Base-by-base conservation (phyloP, 2,113 vertebrate species). In the Marcusenius ussheri region DNA sequence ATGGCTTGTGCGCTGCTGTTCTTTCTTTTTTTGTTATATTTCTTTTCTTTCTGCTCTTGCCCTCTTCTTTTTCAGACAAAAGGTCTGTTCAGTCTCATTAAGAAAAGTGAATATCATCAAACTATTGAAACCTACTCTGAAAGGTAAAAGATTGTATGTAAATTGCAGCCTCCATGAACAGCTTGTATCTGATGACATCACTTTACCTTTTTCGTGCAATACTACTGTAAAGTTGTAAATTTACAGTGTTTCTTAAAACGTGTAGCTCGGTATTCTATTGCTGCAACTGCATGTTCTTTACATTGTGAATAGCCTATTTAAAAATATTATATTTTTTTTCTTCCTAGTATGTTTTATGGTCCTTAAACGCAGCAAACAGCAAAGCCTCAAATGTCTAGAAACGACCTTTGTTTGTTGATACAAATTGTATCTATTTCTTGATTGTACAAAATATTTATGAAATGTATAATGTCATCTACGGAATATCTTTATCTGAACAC, bases 381-480 rank as follows among this genome's bases (percentile, higher is more conserved):
- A 96, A 96, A 96, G 96, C 96, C 97, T 97, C 96, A 97, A 98
- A 98, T 98, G 97, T 96, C 96, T 96, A 98, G 97, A 98, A 99
- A 97, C 95, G 97, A 99, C 97, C 97, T 98, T 97, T 97, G 97
- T 97, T 98, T 98, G 98, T 99, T 99, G 98, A 99, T 99, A 98
- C 98, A 99, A 99, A 99, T 99, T 99, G 97, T 99, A 99, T 99
- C 98, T 97, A 96, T 98, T 98, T 97, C 96, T 97, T 98, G 97
- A 98, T 97, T 99, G 97, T 99, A 98, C 96, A 97, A 97, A 89
- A 83, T 85, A 93, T 93, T 93, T 93, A 96, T 95, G 93, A 97
- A 95, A 94, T 98, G 96, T 98, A 97, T 95, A 97, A 95, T 97
- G 97, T 96, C 94, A 95, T 94, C 91, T 95, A 93, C 95, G 96